Evolutionary conservation across 2,888 invertebrate species (phyloP).

Genomic region (Cerastis rubricosa): DNA sequence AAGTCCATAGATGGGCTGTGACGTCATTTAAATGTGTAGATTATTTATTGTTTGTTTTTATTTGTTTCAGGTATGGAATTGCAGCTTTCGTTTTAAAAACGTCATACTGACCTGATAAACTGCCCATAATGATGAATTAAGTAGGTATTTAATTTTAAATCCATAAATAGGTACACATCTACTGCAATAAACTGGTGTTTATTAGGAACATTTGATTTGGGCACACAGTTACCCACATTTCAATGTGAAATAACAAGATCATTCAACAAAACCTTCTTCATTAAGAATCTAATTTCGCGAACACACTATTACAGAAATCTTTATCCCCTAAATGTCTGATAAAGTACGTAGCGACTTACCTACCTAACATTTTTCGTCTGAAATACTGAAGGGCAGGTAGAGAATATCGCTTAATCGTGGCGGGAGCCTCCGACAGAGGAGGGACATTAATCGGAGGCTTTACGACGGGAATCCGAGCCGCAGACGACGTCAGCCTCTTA

Average conservation of each 20-base stretch:
- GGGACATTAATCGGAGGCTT: slow-evolving; percentile 87
- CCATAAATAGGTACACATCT: background rate
- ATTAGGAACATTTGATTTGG: background rate
- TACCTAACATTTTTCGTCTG: slow-evolving; percentile 69
- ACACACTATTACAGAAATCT: slow-evolving; percentile 51
- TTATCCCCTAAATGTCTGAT: slow-evolving; percentile 62
- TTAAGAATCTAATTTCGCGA: slow-evolving; percentile 40
- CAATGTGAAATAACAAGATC: slow-evolving; percentile 16
- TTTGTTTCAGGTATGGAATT: slow-evolving; percentile 63
- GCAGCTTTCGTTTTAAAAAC: slow-evolving; percentile 3
- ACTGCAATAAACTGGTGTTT: background rate
- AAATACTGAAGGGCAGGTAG: slow-evolving; percentile 79
- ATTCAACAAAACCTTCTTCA: slow-evolving; percentile 18
- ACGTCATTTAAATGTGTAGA: slow-evolving; percentile 24
- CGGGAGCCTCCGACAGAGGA: slow-evolving; percentile 78
- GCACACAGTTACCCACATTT: background rate
- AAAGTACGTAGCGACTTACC: slow-evolving; percentile 31
- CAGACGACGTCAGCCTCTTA: slow-evolving; percentile 77
- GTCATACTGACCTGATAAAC: background rate
- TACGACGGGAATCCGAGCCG: slow-evolving; percentile 85
- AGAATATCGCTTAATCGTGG: slow-evolving; percentile 87
- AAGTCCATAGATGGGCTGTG: slow-evolving; percentile 44
- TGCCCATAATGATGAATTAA: background rate
- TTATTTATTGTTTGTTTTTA: slow-evolving; percentile 34
- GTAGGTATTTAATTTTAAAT: background rate